Conservation (phyloP, 2,888 invertebrate species). For the Pilophorus perplexus region DNA sequence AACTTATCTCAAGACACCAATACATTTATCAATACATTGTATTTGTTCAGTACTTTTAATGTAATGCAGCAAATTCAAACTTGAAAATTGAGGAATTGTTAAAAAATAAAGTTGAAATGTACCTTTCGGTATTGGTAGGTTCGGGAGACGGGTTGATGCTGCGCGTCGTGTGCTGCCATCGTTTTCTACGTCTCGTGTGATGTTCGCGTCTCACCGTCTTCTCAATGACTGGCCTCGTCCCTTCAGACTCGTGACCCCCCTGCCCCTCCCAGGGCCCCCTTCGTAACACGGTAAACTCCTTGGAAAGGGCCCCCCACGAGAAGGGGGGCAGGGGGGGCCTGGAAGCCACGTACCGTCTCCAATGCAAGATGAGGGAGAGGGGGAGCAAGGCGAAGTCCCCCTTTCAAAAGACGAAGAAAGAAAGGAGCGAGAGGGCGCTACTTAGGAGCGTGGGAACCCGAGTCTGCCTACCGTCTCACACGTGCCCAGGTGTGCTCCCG, state of each 20-base stretch:
- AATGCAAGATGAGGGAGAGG: not conserved
- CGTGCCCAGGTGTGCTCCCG: conserved; percentile 41
- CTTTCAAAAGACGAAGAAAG: conserved; percentile 24
- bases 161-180: conserved; percentile 42
- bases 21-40: no score
- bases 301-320: not conserved
- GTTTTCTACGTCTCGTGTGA: no score
- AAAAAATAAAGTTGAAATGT: no score
- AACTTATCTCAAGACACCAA: no score
- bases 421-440: conserved; percentile 30
- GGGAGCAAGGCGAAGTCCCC: conserved; percentile 10
- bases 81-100: not conserved
- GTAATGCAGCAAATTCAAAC: not conserved
- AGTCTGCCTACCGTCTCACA: conserved; percentile 40
- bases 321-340: not conserved
- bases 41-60: no score
- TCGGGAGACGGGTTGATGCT: conserved; percentile 53
- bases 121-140: conserved; percentile 55
- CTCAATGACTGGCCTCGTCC: conserved; percentile 38
- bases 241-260: conserved; percentile 13
- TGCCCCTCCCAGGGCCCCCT: not conserved
- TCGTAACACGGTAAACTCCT: not conserved
- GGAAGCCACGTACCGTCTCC: not conserved
- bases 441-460: conserved; percentile 38
- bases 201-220: conserved; percentile 17